Evolutionary conservation across 1,140 invertebrate genomes (phyloP), one percentile per base, ranked within the genome.

Genomic region (Formica selysi): DNA sequence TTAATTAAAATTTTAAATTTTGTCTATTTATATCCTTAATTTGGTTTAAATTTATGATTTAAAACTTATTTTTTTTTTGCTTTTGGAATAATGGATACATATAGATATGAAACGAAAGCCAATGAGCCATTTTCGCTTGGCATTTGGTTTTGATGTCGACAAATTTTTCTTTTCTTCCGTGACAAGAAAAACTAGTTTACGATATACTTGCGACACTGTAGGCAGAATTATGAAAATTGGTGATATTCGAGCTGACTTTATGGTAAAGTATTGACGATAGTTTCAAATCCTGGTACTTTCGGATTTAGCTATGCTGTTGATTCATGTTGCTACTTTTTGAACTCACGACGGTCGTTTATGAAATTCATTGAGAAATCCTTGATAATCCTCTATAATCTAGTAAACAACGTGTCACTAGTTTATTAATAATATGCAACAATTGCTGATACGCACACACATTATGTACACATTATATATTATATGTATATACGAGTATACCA

Each of bases 101-200:
- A 29, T 29, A 29, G 26, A 29, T 29, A 29, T 29, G 26, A 29
- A 29, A 29, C 19, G 11, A 10, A 44, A 2, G 22, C 13, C 10
- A 57, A 2, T 8, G 5, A 59, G 62, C 8, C 4, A 16, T 32
- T 11, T 73, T 92, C 93, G 97, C 97, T 95, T 98, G 97, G 89
- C 97, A 98, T 62, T 97, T 97, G 73, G 97, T 97, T 94, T 98
- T 97, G 1, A 97, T 96, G 89, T 98, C 97, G 6, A 97, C 97
- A 90, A 98, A 98, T 95, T 97, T 97, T 81, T 97, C 97, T 26
- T 97, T 97, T 61, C 96, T 96, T 6, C 96, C 96, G 51, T 95
- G 95, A 89, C 97, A 98, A 10, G 96, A 96, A 94, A 98, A 98
- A 68, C 95, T 95, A 10, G 97, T 98, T 64, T 96, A 95, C 0